Base-by-base conservation (phyloP, 64 coral and sea anemone genomes). In the Montipora capricornis region DNA sequence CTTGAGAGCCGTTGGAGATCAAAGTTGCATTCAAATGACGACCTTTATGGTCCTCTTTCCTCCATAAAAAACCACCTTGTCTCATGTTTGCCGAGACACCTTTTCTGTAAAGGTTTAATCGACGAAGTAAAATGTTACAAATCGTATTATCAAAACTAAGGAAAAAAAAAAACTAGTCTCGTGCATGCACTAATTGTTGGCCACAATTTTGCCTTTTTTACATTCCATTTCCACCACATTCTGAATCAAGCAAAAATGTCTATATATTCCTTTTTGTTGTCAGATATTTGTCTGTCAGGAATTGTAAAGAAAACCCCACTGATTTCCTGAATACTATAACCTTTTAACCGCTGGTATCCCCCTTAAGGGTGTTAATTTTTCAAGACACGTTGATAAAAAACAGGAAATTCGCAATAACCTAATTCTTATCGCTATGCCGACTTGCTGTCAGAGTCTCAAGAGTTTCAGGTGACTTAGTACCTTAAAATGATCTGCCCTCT, bases 401-500 rank as follows among this genome's bases (percentile, higher is more conserved):
- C 62, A 70, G 46, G 82, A 73, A 86, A 20, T 71, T 71, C 62
- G 50, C 67, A 48, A 47, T 71, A 15, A 50, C 6, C 22, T 86
- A 71, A 86, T 86, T 59, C 46, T 44, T 50, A 19, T 15, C 81
- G 52, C 22, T 82, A 16, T 82, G 80, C 8, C 62, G 52, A 61
- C 37, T 68, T 80, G 58, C 45, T 86, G 47, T 86, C 67, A 86
- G 24, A 67, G 70, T 84, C 60, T 71, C 10, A 17, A 73, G 46
- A 29, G 82, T 86, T 73, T 73, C 47, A 71, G 16, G 20, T 84
- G 61, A 68, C 81, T 8, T 55, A 16, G 47, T 49, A 71, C 71
- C 66, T 86, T 86, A 50, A 86, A 83, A 71, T 19, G 82, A 73
- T 71, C 82, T 49, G 82, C 13, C 16, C 64, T 22, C 8, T 22